Conservation (phyloP, 2,888 invertebrate genomes). For the Chrysopilus asiliformis region DNA sequence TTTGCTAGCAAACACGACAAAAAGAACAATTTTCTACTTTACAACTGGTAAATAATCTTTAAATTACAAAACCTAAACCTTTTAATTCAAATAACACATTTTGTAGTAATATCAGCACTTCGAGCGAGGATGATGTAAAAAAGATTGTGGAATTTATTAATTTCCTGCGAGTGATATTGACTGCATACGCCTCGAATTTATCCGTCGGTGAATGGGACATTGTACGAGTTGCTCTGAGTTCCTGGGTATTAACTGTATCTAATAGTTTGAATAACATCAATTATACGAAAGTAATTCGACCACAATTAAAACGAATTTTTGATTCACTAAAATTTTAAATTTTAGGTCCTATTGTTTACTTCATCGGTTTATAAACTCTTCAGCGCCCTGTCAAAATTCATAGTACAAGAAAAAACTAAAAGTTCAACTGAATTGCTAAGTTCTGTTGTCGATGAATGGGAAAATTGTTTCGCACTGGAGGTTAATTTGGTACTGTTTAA, state of each 20-base stretch:
- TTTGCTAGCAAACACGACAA: conserved; percentile 23
- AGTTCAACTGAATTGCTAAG: conserved; percentile 29
- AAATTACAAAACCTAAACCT: background rate
- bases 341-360: conserved; percentile 39
- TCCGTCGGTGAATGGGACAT: conserved; percentile 55
- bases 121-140: too few species aligned
- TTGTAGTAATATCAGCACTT: conserved; percentile 8
- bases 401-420: conserved; percentile 28
- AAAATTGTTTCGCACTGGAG: conserved; percentile 57
- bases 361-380: conserved; percentile 42
- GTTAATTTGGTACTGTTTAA: conserved; percentile 35
- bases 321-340: background rate
- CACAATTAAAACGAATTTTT: too few species aligned
- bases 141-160: conserved; percentile 28
- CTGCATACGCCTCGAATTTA: conserved; percentile 26
- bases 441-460: conserved; percentile 51
- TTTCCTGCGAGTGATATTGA: conserved; percentile 25
- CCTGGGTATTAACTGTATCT: conserved; percentile 47
- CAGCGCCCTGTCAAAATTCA: conserved; percentile 36
- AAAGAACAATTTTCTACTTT: conserved; percentile 34
- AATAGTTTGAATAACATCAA: conserved; percentile 33
- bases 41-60: conserved; percentile 35
- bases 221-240: conserved; percentile 51
- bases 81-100: conserved; percentile 1
- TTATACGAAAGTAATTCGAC: conserved; percentile 38